These are phyloP conservation scores for Eremobia ochroleuca DNA, from an alignment of 2,888 invertebrate species.

Conservation along the genomic window DNA sequence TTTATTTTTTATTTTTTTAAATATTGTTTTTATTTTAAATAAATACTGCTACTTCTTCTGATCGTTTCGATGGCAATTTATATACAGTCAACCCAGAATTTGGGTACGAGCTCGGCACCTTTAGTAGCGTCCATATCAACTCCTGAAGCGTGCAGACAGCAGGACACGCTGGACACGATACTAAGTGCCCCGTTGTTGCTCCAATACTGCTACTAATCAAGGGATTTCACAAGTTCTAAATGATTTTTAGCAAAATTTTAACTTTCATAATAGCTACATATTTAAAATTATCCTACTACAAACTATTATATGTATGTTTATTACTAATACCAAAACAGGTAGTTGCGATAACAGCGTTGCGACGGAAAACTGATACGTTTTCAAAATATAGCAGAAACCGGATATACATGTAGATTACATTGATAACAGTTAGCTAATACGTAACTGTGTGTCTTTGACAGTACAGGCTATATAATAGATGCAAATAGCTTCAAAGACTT, in stretches of 20 bases:
- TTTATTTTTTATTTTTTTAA: no score
- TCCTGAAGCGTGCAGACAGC: no score
- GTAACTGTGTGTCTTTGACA: background rate
- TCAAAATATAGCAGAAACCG: background rate
- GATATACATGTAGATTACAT: background rate
- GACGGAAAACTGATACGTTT: background rate
- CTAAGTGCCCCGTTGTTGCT: no score
- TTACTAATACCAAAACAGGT: background rate
- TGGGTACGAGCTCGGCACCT: no score
- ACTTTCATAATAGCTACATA: background rate
- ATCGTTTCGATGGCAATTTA: no score
- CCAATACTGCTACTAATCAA: background rate
- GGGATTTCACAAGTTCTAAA: background rate
- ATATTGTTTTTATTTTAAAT: no score
- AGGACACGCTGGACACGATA: no score
- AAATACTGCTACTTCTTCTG: background rate
- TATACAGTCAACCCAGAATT: no score
- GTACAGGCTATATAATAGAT: background rate
- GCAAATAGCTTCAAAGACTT: constrained; percentile 14
- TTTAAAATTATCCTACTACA: no score
- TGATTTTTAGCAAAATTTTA: background rate
- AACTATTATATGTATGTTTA: background rate
- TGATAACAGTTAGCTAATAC: background rate
- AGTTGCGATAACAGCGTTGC: background rate
- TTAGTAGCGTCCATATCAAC: no score